A percentile compares a stretch with the other conserved stretches of the same genome.
These are phyloP conservation scores for Caenorhabditis japonica DNA, from an alignment of 2,888 invertebrate genomes.

Conservation along the genomic window DNA sequence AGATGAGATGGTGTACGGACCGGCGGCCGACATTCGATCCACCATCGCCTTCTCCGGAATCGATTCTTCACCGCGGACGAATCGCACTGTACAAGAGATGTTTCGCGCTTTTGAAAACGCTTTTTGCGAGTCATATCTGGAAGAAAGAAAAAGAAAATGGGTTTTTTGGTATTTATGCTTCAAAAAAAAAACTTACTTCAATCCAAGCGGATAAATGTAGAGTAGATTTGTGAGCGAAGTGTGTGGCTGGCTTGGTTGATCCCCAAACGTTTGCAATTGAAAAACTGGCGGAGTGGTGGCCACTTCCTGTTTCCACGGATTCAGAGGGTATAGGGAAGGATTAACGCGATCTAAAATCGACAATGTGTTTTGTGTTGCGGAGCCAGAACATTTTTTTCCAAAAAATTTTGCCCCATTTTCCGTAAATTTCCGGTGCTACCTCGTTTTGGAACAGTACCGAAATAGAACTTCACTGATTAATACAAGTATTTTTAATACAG, in stretches of 20 bases:
- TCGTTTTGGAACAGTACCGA: no score
- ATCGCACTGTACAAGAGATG: slow-evolving; percentile 90
- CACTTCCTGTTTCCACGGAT: slow-evolving; percentile 63
- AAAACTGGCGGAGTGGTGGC: slow-evolving; percentile 81
- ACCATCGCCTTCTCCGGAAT: slow-evolving; percentile 60
- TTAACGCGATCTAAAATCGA: slow-evolving; percentile 85
- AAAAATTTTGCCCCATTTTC: no score
- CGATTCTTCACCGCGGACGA: slow-evolving; percentile 82
- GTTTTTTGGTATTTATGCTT: background rate
- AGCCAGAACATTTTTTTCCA: no score
- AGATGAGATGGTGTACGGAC: slow-evolving; percentile 64
- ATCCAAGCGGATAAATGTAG: slow-evolving; percentile 88
- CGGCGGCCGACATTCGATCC: slow-evolving; percentile 64
- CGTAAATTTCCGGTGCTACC: no score
- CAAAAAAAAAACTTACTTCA: slow-evolving; percentile 55
- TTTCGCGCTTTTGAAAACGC: slow-evolving; percentile 85
- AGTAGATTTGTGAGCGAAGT: slow-evolving; percentile 90
- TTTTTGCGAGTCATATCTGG: slow-evolving; percentile 71
- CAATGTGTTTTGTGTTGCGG: no score
- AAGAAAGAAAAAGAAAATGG: slow-evolving; percentile 1
- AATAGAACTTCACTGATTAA: no score
- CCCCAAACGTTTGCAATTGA: slow-evolving; percentile 87
- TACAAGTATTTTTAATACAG: no score
- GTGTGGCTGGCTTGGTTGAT: slow-evolving; percentile 82
- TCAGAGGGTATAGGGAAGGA: slow-evolving; percentile 86